Percentiles rank a stretch among this genome's conserved stretches.
Conservation (phyloP, 2,888 invertebrate genomes). For the Scrobipalpa costella region DNA sequence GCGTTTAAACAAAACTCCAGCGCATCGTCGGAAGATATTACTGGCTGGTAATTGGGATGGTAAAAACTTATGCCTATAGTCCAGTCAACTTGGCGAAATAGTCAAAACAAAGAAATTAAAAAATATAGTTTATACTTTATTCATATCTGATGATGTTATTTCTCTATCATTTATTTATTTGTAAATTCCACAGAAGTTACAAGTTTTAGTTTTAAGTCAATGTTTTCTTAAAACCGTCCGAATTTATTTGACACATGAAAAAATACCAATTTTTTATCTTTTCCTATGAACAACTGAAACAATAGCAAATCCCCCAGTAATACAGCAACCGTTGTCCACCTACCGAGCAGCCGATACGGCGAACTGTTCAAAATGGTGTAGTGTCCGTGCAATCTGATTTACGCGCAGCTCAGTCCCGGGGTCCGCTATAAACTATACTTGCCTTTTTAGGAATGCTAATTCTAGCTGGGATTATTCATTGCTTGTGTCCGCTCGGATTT, state of each 20-base stretch:
- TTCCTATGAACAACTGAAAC: not conserved
- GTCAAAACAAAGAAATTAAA: not conserved
- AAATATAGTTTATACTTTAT: no score
- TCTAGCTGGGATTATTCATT: slow-evolving; percentile 59
- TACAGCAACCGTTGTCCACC: slow-evolving; percentile 37
- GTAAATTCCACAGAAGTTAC: no score
- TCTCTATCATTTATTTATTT: no score
- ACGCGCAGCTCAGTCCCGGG: slow-evolving; percentile 56
- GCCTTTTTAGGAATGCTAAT: slow-evolving; percentile 73
- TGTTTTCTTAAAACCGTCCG: no score
- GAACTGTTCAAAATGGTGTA: slow-evolving; percentile 64
- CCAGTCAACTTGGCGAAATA: no score
- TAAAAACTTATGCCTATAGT: not conserved
- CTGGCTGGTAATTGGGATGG: not conserved
- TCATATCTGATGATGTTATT: no score
- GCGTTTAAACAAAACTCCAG: slow-evolving; percentile 14
- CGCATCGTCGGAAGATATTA: not conserved
- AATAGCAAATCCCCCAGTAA: not conserved
- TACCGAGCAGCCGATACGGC: slow-evolving; percentile 54
- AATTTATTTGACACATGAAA: not conserved
- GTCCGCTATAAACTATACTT: slow-evolving; percentile 54
- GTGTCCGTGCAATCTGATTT: slow-evolving; percentile 74
- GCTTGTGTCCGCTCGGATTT: slow-evolving; percentile 49
- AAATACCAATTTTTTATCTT: not conserved
- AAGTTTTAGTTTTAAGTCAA: no score